Evolutionary conservation across 2,888 invertebrate species (phyloP), one percentile per base, ranked within the genome.

Genomic region (Andrena fulva): DNA sequence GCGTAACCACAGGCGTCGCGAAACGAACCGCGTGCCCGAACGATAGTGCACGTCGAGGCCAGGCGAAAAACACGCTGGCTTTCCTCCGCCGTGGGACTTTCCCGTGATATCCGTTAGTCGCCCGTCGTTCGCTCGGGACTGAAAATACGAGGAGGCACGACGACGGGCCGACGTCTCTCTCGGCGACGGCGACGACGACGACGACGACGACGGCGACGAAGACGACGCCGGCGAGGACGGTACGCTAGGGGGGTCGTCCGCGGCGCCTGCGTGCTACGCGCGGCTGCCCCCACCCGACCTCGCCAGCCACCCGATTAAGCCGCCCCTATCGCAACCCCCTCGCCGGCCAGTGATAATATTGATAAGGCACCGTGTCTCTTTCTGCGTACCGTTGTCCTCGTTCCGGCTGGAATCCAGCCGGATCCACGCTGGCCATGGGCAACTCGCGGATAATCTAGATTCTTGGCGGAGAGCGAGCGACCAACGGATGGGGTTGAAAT

Each of bases 41-140:
- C 66, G 29, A 48, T 27, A 42, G 10, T 3, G 16, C 68, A 35
- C 27, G 8, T 31, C 8, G n/a, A 35, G 62, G 24, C 20, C 12
- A 16, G 3, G 27, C 50, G 24, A 20, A 20, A 12, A 59, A 54
- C 69, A 20, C 33, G 5, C 48, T 27, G 24, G 33, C 68, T 60
- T 60, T 52, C 48, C 24, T 48, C 20, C 24, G 50, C 56, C 50
- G 52, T 16, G n/a, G 66, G 3, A 7, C 1, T 85, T 54, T 59
- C 42, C 66, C 78, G 86, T 78, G 83, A 82, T 88, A 87, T 86
- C 35, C 81, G 84, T 87, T 85, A 87, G 90, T 87, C 86, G 88
- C 90, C 42, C 89, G 88, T 85, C 88, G 88, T 86, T 89, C 89
- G 87, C 81, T 86, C 87, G 87, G 87, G 86, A 91, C 91, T 91